Evolutionary conservation across 2,113 vertebrate genomes (phyloP).

Genomic region (Forbesichthys papilliferus): DNA sequence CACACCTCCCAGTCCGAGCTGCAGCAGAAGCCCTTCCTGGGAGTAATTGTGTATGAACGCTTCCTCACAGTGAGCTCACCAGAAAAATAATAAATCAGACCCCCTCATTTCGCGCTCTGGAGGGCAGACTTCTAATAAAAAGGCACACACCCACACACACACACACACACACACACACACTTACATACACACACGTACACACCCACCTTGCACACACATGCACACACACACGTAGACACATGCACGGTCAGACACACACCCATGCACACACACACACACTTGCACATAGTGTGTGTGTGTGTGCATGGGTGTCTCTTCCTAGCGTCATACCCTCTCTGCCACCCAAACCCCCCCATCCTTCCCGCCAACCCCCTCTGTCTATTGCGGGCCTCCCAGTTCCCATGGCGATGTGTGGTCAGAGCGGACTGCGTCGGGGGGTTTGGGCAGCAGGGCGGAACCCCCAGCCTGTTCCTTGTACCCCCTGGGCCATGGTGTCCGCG

Average conservation of each 20-base stretch:
- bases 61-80: slow-evolving; percentile 79
- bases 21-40: slow-evolving; percentile 42
- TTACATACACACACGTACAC: slow-evolving; percentile 9
- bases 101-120: slow-evolving; percentile 85
- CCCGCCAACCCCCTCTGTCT: slow-evolving; percentile 32
- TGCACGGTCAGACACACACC: background rate
- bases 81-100: slow-evolving; percentile 86
- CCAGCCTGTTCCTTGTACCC: slow-evolving; percentile 69
- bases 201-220: slow-evolving; percentile 20
- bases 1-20: slow-evolving; percentile 31
- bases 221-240: background rate
- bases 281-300: too few relatives aligned
- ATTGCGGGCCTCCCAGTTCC: slow-evolving; percentile 75
- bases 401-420: slow-evolving; percentile 78
- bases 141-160: slow-evolving; percentile 17
- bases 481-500: slow-evolving; percentile 54
- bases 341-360: slow-evolving; percentile 36
- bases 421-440: slow-evolving; percentile 62
- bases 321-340: slow-evolving; percentile 40
- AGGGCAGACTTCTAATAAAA: slow-evolving; percentile 82
- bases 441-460: slow-evolving; percentile 78
- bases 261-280: background rate
- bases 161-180: slow-evolving; percentile 37
- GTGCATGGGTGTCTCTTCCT: too few relatives aligned
- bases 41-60: slow-evolving; percentile 83